These are phyloP conservation scores for Epizoanthus scotinus DNA, from an alignment of 92 coral and sea anemone species.

Conservation along the genomic window DNA sequence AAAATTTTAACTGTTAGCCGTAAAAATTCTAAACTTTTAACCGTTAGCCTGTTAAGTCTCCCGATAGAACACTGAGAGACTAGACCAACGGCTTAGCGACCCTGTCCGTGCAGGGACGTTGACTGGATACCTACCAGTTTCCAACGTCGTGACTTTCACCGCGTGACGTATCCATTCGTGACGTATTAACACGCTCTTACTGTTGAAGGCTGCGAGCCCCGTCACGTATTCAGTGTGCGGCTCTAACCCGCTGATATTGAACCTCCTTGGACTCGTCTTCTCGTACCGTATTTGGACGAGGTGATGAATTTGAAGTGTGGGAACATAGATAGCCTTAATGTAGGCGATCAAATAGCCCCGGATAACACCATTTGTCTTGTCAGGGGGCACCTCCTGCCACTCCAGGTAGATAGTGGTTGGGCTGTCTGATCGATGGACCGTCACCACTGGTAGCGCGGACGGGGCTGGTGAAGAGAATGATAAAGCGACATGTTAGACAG, in stretches of 20 bases:
- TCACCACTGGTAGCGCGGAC: neutral
- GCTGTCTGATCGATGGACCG: neutral
- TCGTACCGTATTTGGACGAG: too few species aligned
- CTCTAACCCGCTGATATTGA: neutral
- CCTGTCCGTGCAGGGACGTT: too few species aligned
- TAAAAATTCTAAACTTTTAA: too few species aligned
- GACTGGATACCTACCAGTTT: too few species aligned
- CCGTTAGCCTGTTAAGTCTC: too few species aligned
- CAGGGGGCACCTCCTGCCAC: constrained; percentile 35
- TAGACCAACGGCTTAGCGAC: too few species aligned
- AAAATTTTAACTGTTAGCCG: too few species aligned
- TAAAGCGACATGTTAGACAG: too few species aligned
- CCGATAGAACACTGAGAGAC: too few species aligned
- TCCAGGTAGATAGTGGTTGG: constrained; percentile 34
- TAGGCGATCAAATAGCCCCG: constrained; percentile 41
- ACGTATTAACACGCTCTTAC: neutral
- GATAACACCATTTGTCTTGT: constrained; percentile 38
- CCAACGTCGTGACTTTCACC: too few species aligned
- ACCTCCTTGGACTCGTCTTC: neutral
- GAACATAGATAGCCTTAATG: neutral
- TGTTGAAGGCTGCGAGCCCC: neutral
- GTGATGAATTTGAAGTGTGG: neutral
- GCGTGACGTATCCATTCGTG: too few species aligned
- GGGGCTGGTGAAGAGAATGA: neutral
- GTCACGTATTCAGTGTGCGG: neutral